Percentiles rank a stretch among this genome's conserved stretches.
Evolutionary conservation across 2,888 invertebrate species (phyloP).

Genomic region (Stenurella melanura): DNA sequence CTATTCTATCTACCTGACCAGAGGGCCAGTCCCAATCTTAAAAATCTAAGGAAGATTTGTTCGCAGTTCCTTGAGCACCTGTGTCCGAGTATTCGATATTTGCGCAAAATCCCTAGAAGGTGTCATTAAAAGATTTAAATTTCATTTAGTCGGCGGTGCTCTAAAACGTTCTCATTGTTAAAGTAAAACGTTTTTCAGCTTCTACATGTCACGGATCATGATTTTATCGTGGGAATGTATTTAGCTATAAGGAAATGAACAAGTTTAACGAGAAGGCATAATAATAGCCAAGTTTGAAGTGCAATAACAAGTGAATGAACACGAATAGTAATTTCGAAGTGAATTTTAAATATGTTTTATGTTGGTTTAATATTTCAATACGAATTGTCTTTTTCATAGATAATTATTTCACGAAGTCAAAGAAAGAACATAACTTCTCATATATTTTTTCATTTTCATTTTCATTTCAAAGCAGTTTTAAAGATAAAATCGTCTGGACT

Average conservation of each 20-base stretch:
- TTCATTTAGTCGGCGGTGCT: slow-evolving; percentile 62
- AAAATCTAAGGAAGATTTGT: slow-evolving; percentile 17
- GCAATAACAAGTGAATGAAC: slow-evolving; percentile 45
- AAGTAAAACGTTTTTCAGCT: slow-evolving; percentile 50
- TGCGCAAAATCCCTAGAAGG: slow-evolving; percentile 46
- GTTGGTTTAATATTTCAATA: background rate
- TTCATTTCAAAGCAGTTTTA: no score
- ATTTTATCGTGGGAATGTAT: slow-evolving; percentile 53
- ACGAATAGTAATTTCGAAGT: background rate
- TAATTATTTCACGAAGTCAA: no score
- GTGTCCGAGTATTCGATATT: slow-evolving; percentile 3
- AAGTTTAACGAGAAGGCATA: background rate
- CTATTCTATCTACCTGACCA: slow-evolving; percentile 7
- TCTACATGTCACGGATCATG: slow-evolving; percentile 51
- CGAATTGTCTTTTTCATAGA: background rate
- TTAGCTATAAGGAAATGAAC: slow-evolving; percentile 23
- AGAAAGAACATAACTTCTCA: no score
- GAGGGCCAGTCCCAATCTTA: background rate
- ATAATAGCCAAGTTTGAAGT: slow-evolving; percentile 47
- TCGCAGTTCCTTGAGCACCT: slow-evolving; percentile 12
- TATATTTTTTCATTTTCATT: no score
- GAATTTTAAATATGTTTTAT: background rate
- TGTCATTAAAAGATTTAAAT: slow-evolving; percentile 65
- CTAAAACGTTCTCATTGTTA: slow-evolving; percentile 60
- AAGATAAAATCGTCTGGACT: no score